These are phyloP conservation scores for Nemapogon koenigi DNA, from an alignment of 2,888 invertebrate genomes.

Conservation along the genomic window DNA sequence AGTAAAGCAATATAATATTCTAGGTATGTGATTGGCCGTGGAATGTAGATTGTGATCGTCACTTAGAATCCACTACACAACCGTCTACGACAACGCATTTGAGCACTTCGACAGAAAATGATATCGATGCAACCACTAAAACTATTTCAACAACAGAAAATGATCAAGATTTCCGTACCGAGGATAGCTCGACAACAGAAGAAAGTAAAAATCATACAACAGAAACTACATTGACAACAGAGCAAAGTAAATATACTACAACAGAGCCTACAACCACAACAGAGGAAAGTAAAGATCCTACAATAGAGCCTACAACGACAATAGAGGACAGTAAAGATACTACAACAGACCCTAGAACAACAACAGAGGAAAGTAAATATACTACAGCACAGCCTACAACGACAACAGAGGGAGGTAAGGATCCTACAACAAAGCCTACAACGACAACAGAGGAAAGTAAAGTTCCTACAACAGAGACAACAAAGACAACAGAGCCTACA, in stretches of 20 bases:
- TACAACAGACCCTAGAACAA: conserved; percentile 6
- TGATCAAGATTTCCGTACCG: background rate
- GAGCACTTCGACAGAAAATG: no score
- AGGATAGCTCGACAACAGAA: background rate
- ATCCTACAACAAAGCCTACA: background rate
- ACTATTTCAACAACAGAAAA: background rate
- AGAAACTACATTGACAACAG: conserved; percentile 4
- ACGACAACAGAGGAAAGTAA: conserved; percentile 6
- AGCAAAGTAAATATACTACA: conserved; percentile 4
- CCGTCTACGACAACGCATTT: background rate
- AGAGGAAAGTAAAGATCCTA: background rate
- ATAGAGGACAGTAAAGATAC: background rate
- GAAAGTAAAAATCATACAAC: conserved; percentile 1
- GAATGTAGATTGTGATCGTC: conserved; percentile 17
- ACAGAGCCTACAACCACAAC: conserved; percentile 6
- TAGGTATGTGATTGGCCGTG: conserved; percentile 23
- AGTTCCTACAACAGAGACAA: conserved; percentile 1
- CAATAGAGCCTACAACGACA: background rate
- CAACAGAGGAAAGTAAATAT: conserved; percentile 4
- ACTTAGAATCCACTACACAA: background rate
- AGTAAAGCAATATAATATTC: conserved; percentile 3
- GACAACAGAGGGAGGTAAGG: background rate
- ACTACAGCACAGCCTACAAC: conserved; percentile 1
- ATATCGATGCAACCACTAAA: background rate
- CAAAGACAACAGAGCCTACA: background rate